phyloP scores from a whole-genome alignment of 1,140 invertebrate genomes.

The Drosophila baimaii region DNA sequence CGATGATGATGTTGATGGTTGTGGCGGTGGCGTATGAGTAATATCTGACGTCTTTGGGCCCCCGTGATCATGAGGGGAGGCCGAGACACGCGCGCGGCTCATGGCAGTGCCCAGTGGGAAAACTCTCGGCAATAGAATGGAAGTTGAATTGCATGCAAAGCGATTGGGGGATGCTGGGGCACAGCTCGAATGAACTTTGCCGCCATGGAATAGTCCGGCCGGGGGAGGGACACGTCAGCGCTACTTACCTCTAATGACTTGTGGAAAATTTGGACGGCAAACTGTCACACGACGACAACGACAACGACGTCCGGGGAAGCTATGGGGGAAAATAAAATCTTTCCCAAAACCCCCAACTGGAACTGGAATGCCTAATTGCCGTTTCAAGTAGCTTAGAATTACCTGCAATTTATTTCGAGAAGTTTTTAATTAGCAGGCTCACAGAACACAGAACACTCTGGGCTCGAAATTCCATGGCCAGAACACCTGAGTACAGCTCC shows the following conservation, averaged over 20 bases:
- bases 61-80: constrained; percentile 21
- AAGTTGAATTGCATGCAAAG: constrained; percentile 4
- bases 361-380: constrained; percentile 7
- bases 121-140: constrained; percentile 10
- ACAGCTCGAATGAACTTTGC: neutral
- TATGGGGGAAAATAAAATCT: neutral
- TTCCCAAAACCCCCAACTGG: neutral
- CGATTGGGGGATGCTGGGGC: neutral
- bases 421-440: no score
- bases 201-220: neutral
- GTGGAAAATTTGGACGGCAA: neutral
- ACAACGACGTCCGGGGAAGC: neutral
- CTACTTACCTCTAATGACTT: neutral
- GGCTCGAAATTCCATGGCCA: no score
- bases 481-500: no score
- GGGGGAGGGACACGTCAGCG: neutral
- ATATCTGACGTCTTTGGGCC: constrained; percentile 45
- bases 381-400: neutral
- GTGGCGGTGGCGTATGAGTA: constrained; percentile 68
- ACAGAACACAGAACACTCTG: no score
- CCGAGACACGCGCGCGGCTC: constrained; percentile 21
- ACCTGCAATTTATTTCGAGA: neutral
- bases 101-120: constrained; percentile 16
- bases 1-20: neutral
- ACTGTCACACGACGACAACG: constrained; percentile 2